phyloP scores from a whole-genome alignment of 2,113 vertebrate genomes.

The Heterocephalus glaber region DNA sequence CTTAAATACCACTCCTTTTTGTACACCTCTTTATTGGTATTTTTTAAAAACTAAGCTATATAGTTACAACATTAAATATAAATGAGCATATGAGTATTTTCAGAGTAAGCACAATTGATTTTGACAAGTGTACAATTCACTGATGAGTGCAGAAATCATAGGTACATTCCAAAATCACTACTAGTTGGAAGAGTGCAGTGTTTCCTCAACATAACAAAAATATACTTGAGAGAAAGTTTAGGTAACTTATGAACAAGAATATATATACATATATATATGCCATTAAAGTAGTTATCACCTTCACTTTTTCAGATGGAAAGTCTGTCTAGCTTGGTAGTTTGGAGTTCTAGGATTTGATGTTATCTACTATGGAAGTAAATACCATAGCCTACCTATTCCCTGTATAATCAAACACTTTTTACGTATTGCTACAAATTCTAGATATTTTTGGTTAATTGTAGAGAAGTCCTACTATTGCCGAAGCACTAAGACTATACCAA shows the following conservation, averaged over 20 bases:
- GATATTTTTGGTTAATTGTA: neutral
- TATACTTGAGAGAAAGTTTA: neutral
- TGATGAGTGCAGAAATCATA: neutral
- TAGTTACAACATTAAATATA: neutral
- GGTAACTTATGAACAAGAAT: neutral
- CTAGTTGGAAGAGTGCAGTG: neutral
- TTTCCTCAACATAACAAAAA: neutral
- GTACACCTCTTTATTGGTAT: neutral
- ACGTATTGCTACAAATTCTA: neutral
- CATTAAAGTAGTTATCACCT: neutral
- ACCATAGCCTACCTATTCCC: neutral
- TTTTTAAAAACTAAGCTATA: conserved; percentile 10
- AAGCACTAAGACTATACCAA: neutral
- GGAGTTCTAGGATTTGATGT: neutral
- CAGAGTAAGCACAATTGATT: conserved; percentile 7
- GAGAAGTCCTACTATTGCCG: neutral
- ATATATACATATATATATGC: neutral
- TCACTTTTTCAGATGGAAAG: neutral
- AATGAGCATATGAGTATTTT: neutral
- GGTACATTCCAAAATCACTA: neutral
- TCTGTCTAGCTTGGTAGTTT: neutral
- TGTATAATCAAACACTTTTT: neutral
- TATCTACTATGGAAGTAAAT: neutral
- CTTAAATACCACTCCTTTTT: neutral
- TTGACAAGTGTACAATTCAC: neutral